Conservation (phyloP, 2,113 vertebrate genomes). For the Neoarius graeffei region DNA sequence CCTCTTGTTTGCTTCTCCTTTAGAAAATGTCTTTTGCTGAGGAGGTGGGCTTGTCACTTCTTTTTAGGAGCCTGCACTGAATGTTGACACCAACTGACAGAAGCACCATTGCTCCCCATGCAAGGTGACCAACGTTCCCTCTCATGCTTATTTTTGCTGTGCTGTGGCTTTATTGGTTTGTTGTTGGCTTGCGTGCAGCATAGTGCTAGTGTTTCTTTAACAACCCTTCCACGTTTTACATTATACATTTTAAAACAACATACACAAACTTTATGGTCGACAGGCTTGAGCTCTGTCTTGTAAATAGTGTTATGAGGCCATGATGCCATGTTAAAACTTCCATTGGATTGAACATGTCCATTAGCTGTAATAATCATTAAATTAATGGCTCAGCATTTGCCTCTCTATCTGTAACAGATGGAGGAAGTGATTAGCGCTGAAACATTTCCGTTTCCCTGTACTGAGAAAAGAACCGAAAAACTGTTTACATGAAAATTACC, state of each 20-base stretch:
- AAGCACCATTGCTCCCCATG: no score
- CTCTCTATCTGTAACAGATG: background rate
- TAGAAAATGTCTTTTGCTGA: constrained; percentile 8
- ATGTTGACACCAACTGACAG: constrained; percentile 38
- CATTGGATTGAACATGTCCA: background rate
- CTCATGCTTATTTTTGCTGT: background rate
- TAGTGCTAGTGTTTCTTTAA: background rate
- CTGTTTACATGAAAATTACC: background rate
- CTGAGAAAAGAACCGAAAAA: background rate
- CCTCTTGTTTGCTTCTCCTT: background rate
- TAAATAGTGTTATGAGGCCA: background rate
- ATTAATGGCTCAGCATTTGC: background rate
- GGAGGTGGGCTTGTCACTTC: constrained; percentile 27
- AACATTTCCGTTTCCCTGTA: background rate
- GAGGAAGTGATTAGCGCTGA: background rate
- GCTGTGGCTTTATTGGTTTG: background rate
- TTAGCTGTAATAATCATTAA: background rate
- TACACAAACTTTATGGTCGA: background rate
- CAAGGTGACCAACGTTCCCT: constrained; percentile 30
- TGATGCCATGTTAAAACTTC: background rate
- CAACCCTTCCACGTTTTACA: background rate
- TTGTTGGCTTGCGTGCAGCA: background rate
- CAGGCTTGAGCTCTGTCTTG: background rate
- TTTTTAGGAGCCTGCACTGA: constrained; percentile 10
- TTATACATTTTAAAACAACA: constrained; percentile 12